A percentile compares a stretch with the other conserved stretches of the same genome.
Evolutionary conservation across 2,113 vertebrate genomes (phyloP).

Genomic region (Chamaetylas fuelleborni): DNA sequence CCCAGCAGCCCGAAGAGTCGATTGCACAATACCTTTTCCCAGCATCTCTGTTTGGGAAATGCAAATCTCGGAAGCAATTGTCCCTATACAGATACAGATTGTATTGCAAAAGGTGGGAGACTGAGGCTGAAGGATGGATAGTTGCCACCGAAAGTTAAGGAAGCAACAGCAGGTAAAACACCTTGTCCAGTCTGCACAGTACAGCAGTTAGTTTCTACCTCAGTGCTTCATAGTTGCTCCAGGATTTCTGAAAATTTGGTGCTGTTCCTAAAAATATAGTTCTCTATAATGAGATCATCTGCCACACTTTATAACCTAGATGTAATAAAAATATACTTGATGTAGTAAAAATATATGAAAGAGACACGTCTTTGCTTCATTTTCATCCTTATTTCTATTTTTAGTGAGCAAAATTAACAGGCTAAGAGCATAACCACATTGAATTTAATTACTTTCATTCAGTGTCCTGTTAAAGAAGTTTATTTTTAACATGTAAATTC

Average conservation of each 20-base stretch:
- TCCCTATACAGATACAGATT: background rate
- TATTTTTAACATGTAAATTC: background rate
- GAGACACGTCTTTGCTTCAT: background rate
- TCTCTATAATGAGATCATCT: background rate
- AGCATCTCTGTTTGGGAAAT: background rate
- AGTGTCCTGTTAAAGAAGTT: background rate
- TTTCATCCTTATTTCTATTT: background rate
- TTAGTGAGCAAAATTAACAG: background rate
- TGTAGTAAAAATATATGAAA: background rate
- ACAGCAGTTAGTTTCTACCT: background rate
- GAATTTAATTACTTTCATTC: background rate
- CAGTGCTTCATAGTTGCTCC: background rate
- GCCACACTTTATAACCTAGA: background rate
- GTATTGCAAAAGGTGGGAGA: background rate
- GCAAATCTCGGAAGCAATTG: background rate
- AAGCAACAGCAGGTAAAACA: background rate
- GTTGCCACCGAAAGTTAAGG: background rate
- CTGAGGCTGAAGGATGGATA: background rate
- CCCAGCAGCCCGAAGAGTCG: background rate
- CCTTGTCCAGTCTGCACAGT: background rate
- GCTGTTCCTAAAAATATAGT: background rate
- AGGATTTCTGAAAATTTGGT: background rate
- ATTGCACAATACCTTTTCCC: conserved; percentile 4
- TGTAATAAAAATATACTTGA: background rate
- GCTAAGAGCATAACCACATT: background rate